Conservation (phyloP, 2,113 vertebrate species). For the Sphyrna mokarran region DNA sequence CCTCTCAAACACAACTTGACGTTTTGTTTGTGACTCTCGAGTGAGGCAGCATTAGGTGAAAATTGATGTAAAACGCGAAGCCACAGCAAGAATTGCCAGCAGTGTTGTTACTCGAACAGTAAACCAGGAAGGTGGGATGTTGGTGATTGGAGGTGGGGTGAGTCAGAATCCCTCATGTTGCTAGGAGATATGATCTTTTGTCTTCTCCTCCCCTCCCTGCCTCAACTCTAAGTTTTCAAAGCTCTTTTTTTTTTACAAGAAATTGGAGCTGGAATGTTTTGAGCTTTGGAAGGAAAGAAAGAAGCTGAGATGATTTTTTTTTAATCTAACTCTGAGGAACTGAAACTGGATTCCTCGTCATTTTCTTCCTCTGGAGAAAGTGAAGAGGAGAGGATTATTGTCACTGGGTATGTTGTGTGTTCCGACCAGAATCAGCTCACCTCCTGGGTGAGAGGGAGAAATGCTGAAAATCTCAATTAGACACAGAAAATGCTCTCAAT, state of each 20-base stretch:
- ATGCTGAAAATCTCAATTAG: not conserved
- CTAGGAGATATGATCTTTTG: not conserved
- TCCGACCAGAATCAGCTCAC: not conserved
- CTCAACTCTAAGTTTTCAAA: too few species aligned
- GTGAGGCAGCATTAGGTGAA: not conserved
- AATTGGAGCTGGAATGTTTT: not conserved
- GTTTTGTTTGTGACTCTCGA: not conserved
- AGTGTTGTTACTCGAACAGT: not conserved
- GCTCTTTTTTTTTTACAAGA: not conserved
- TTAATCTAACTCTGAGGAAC: not conserved
- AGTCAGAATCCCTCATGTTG: not conserved
- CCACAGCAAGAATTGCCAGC: not conserved
- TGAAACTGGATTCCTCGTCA: not conserved
- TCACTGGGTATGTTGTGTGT: not conserved
- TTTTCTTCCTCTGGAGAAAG: not conserved
- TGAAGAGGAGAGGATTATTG: not conserved
- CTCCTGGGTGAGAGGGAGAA: not conserved
- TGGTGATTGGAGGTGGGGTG: not conserved
- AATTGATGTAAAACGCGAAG: not conserved
- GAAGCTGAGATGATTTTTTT: not conserved
- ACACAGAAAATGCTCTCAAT: not conserved
- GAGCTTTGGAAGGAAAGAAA: not conserved
- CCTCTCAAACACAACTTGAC: not conserved
- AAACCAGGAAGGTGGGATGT: not conserved
- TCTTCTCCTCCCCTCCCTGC: too few species aligned